Conservation (phyloP, 2,797 vertebrate genomes). For the Enteromius paludinosus region DNA sequence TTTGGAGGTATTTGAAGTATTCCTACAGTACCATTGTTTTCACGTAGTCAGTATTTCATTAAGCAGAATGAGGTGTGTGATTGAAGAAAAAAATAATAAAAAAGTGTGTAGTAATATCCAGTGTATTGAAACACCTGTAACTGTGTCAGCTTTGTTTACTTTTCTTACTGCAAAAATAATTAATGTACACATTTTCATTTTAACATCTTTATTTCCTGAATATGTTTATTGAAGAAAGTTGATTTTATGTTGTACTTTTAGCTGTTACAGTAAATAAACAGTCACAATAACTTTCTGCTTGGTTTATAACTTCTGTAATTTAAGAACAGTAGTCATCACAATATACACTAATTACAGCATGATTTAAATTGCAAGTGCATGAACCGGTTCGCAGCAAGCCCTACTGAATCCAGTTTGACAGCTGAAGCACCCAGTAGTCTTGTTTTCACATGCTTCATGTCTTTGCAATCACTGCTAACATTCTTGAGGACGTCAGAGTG, state of each 20-base stretch:
- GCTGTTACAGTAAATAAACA: not conserved
- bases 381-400: not conserved
- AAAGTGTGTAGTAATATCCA: too few species aligned
- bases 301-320: not conserved
- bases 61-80: too few species aligned
- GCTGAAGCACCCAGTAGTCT: not conserved
- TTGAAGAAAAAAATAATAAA: too few species aligned
- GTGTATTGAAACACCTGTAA: too few species aligned
- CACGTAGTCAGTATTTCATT: too few species aligned
- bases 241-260: not conserved
- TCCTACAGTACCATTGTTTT: too few species aligned
- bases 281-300: not conserved
- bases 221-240: not conserved
- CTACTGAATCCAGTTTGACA: slow-evolving; percentile 2
- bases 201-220: not conserved
- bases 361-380: not conserved
- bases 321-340: not conserved
- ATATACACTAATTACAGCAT: not conserved
- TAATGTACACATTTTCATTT: not conserved
- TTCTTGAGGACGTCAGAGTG: slow-evolving; percentile 2
- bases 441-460: not conserved
- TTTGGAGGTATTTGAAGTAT: not conserved
- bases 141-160: not conserved
- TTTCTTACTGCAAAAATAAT: not conserved
- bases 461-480: not conserved